Percentiles rank a stretch among this genome's conserved stretches.
Evolutionary conservation across 2,113 vertebrate species (phyloP).

Genomic region (Isurus oxyrinchus): DNA sequence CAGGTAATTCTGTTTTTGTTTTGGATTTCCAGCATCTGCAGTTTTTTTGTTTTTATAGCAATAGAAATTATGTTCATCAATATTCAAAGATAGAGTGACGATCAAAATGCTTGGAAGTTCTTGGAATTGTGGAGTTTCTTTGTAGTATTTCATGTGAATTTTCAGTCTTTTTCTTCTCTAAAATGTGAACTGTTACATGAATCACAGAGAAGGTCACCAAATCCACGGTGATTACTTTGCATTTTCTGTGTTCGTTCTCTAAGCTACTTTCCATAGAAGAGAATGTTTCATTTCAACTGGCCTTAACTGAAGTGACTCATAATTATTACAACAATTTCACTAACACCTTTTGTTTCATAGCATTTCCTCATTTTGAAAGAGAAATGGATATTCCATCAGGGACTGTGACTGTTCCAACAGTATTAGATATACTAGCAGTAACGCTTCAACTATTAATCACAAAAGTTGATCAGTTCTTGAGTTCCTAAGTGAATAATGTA

Average conservation of each 20-base stretch:
- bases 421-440: neutral
- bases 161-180: neutral
- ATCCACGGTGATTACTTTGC: neutral
- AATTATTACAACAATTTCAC: neutral
- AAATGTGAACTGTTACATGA: neutral
- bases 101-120: neutral
- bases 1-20: too few species aligned
- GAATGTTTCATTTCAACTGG: neutral
- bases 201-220: neutral
- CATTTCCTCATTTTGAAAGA: neutral
- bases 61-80: neutral
- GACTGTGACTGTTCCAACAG: neutral
- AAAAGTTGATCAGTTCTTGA: neutral
- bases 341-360: neutral
- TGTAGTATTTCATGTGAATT: neutral
- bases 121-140: neutral
- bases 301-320: neutral
- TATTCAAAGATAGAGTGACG: neutral
- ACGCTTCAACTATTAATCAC: neutral
- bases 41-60: too few species aligned
- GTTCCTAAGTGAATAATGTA: neutral
- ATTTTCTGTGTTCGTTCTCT: neutral
- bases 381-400: neutral
- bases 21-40: too few species aligned
- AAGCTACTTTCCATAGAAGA: neutral